These are phyloP conservation scores for Hippopotamyrus pictus DNA, from an alignment of 2,797 vertebrate genomes.

Conservation along the genomic window DNA sequence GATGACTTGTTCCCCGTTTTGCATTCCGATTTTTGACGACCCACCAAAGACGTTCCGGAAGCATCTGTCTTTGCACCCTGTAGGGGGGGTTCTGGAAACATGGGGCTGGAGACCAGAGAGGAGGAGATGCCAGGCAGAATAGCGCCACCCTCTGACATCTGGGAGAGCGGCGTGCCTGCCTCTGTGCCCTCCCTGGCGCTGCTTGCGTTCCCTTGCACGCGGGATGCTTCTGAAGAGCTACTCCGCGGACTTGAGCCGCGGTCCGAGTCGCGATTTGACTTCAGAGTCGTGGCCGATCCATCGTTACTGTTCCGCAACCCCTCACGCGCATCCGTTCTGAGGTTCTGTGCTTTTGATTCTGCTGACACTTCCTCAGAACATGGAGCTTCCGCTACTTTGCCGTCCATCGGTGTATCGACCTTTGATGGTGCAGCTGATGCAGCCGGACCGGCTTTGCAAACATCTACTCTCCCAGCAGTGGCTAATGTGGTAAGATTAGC, in stretches of 20 bases:
- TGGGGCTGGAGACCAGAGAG: neutral
- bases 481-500: slow-evolving; percentile 48
- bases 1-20: slow-evolving; percentile 31
- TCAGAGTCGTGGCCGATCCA: slow-evolving; percentile 35
- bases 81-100: neutral
- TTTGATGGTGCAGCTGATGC: slow-evolving; percentile 38
- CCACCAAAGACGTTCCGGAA: neutral
- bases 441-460: slow-evolving; percentile 30
- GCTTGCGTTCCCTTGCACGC: slow-evolving; percentile 29
- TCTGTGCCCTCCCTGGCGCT: slow-evolving; percentile 24
- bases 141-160: slow-evolving; percentile 38
- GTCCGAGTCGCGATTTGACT: slow-evolving; percentile 32
- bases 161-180: slow-evolving; percentile 26
- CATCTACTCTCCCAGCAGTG: slow-evolving; percentile 38
- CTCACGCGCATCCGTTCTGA: slow-evolving; percentile 28
- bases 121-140: slow-evolving; percentile 26
- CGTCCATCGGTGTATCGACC: slow-evolving; percentile 37
- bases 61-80: slow-evolving; percentile 15
- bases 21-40: slow-evolving; percentile 8
- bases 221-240: slow-evolving; percentile 24
- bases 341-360: slow-evolving; percentile 25
- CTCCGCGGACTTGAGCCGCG: slow-evolving; percentile 5
- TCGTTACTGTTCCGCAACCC: slow-evolving; percentile 25
- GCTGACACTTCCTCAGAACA: slow-evolving; percentile 28
- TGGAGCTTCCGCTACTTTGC: slow-evolving; percentile 41